Conservation (phyloP, 2,797 vertebrate species). For the Acipenser transmontanus region DNA sequence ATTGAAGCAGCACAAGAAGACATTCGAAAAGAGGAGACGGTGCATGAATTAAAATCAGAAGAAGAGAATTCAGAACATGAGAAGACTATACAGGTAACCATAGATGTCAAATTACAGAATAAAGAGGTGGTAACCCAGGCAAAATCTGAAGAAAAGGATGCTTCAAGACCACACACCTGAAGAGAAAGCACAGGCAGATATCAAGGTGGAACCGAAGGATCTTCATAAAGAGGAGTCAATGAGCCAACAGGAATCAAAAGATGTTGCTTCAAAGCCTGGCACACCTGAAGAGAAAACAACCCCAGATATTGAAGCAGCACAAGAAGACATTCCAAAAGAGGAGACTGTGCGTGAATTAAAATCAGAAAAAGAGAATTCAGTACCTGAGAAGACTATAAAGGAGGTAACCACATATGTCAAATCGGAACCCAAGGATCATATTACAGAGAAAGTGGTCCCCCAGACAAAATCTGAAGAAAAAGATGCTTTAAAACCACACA, state of each 20-base stretch:
- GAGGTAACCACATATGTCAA: background rate
- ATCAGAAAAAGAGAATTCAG: conserved; percentile 10
- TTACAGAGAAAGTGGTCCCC: background rate
- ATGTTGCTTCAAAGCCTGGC: too few relatives aligned
- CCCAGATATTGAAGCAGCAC: conserved; percentile 4
- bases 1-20: background rate
- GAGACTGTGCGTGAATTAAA: background rate
- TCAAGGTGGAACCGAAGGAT: background rate
- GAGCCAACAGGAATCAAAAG: background rate
- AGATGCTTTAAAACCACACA: too few relatives aligned
- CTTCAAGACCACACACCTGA: too few relatives aligned
- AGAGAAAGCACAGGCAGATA: conserved; percentile 12
- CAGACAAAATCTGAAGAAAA: too few relatives aligned
- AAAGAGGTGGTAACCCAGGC: conserved; percentile 3
- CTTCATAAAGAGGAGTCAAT: background rate
- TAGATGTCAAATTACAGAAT: background rate
- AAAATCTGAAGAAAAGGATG: conserved; percentile 13
- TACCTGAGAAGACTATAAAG: background rate
- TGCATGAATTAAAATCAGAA: background rate
- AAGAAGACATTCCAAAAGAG: background rate
- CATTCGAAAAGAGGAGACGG: background rate
- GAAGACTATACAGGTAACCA: background rate
- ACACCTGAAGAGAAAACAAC: background rate
- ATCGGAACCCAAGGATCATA: background rate
- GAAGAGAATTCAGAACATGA: background rate